phyloP scores from a whole-genome alignment of 2,797 vertebrate species.

The Passerculus sandwichensis region DNA sequence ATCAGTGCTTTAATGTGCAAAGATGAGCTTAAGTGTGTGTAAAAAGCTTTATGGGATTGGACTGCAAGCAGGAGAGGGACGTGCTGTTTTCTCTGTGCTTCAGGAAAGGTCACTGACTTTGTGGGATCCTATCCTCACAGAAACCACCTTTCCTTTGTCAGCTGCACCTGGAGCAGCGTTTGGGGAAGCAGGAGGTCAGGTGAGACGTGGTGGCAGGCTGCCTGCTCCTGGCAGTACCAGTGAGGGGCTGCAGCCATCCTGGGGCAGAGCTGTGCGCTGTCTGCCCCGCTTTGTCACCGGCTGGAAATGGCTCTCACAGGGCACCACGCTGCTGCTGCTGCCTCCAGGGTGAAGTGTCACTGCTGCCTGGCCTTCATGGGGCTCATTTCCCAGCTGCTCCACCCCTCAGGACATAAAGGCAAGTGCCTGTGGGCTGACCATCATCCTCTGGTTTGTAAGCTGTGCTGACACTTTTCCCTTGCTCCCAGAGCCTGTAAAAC shows the following conservation, averaged over 20 bases:
- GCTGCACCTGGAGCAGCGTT: neutral
- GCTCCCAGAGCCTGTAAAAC: neutral
- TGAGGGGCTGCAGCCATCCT: accelerated
- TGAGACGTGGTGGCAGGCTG: neutral
- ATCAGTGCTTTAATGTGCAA: neutral
- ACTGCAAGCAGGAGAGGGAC: neutral
- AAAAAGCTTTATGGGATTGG: neutral
- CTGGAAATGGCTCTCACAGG: neutral
- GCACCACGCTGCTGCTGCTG: neutral
- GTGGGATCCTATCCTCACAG: neutral
- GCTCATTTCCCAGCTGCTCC: neutral
- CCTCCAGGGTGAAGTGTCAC: neutral
- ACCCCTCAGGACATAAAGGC: accelerated
- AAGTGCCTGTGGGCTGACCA: neutral
- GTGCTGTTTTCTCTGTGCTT: neutral
- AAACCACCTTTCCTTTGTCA: neutral
- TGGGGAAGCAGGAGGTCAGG: neutral
- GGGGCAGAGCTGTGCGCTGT: neutral
- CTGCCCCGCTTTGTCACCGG: neutral
- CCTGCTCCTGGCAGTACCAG: neutral
- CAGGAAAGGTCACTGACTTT: constrained; percentile 6
- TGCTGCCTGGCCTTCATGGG: neutral
- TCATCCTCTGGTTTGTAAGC: neutral
- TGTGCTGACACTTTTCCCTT: neutral
- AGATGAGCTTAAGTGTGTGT: neutral